Base-by-base conservation (phyloP, 2,113 vertebrate species). In the Ceratotherium simum region DNA sequence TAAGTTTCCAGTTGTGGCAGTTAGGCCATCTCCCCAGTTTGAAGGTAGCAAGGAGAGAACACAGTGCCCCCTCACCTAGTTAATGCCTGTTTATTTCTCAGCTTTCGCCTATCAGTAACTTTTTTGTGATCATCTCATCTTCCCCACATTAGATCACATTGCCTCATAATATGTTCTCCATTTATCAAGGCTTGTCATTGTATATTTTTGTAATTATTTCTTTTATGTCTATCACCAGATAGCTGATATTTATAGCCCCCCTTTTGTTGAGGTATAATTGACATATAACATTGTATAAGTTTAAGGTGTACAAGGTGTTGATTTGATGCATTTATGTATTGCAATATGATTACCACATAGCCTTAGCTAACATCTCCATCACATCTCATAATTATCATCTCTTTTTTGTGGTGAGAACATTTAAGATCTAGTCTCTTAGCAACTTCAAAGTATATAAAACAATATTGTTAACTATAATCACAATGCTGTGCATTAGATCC, bases 21-120 rank as follows among this genome's bases (percentile, higher is more conserved):
- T 83, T 94, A 75, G 8, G 81, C 64, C 46, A 94, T 20, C 81
- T 97, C 95, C 87, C 42, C 48, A 94, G 76, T 90, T 70, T 82
- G 94, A 95, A 69, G n/a, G 60, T 23, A 88, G 70, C 29, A 33
- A 54, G 27, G n/a, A 90, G 27, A 69, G 79, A 92, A 87, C 48
- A 95, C 2, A 17, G 2, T 16, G 42, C 9, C 48, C 64, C n/a
- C 65, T 82, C 51, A 76, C 36, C 80, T 62, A 79, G 39, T 72
- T 93, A 80, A 91, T 88, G 79, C 42, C 17, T 88, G 25, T 69
- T 23, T 80, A 48, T 65, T 96, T 83, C 36, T 80, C 56, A 60
- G 33, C 39, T 92, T 87, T 39, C 23, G 72, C 31, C n/a, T 73
- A 62, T 48, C 42, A 48, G 16, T 25, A 87, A n/a, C 2, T 11